phyloP scores from a whole-genome alignment of 2,888 invertebrate genomes.

The Ischnura elegans region DNA sequence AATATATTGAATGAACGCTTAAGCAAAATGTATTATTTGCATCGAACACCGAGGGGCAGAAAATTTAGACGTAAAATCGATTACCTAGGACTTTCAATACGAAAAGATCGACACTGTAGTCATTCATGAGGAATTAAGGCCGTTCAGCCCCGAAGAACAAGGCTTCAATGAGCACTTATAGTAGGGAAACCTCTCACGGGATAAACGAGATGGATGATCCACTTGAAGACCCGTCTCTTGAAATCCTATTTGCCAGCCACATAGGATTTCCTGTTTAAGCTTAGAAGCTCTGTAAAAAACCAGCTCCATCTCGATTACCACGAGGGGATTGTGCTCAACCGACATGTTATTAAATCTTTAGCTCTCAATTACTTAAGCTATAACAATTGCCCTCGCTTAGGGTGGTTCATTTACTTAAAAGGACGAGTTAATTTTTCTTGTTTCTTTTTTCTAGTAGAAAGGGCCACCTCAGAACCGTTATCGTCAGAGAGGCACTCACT shows the following conservation, averaged over 20 bases:
- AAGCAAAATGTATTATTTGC: too few species aligned
- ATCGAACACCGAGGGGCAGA: not conserved
- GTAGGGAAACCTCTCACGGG: not conserved
- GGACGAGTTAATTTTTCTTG: too few species aligned
- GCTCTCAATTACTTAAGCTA: not conserved
- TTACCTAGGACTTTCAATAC: not conserved
- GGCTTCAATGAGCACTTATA: not conserved
- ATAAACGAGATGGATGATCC: not conserved
- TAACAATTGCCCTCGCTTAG: too few species aligned
- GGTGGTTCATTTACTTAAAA: too few species aligned
- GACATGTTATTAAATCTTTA: not conserved
- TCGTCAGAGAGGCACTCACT: too few species aligned
- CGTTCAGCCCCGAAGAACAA: not conserved
- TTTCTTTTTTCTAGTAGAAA: too few species aligned
- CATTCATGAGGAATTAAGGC: not conserved
- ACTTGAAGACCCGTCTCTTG: not conserved
- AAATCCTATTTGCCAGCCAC: not conserved
- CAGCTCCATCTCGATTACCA: slow-evolving; percentile 15
- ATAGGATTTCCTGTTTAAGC: not conserved
- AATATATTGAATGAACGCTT: too few species aligned
- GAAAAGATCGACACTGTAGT: not conserved
- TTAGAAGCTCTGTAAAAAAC: slow-evolving; percentile 10
- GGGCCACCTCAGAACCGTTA: too few species aligned
- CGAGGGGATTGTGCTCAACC: not conserved
- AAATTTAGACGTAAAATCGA: too few species aligned